Base-by-base conservation (phyloP, 2,888 invertebrate genomes). In the Trilocha varians region DNA sequence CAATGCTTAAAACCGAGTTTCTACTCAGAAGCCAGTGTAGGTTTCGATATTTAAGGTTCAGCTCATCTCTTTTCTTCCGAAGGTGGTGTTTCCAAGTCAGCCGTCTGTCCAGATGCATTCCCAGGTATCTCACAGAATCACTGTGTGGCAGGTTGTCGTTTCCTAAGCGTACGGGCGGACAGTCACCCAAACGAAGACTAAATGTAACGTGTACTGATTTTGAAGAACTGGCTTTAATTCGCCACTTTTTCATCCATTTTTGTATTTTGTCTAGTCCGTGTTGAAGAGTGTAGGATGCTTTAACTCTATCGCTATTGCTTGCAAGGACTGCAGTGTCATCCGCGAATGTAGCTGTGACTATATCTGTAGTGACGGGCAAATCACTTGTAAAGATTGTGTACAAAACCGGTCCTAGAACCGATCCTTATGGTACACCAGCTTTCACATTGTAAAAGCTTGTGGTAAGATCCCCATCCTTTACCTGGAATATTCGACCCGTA, bases 151-250 rank as follows among this genome's bases (percentile, higher is more conserved):
- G 8, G 4, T 5, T 18, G 8, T 4, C 18, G 18, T 18, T 18
- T 5, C 8, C 42, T 2, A 57, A 39, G 13, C 32, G 40, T 13
- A 52, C 47, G 6, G 47, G 46, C 25, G 51, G 49, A 36, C 53
- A 53, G 13, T 40, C 41, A 35, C 36, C 41, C 41, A 15, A 48
- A 13, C 42, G 25, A 3, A 49, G 32, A 5, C 45, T 38, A 13
- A 45, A 46, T n/a, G 45, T 49, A 3, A 45, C 38, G 1, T 46
- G 45, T 2, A 42, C 37, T 13, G 44, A 48, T 16, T 46, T 49
- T n/a, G 38, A n/a, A 13, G 44, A 16, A 36, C 41, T 44, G 13
- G 48, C 44, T 40, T 11, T 34, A 3, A 50, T 53, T 32, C 45
- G 14, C 50, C 45, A 50, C 9, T 42, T 46, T 4, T 39, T 9